phyloP scores from a whole-genome alignment of 2,888 invertebrate species.

The Subacronicta megacephala region DNA sequence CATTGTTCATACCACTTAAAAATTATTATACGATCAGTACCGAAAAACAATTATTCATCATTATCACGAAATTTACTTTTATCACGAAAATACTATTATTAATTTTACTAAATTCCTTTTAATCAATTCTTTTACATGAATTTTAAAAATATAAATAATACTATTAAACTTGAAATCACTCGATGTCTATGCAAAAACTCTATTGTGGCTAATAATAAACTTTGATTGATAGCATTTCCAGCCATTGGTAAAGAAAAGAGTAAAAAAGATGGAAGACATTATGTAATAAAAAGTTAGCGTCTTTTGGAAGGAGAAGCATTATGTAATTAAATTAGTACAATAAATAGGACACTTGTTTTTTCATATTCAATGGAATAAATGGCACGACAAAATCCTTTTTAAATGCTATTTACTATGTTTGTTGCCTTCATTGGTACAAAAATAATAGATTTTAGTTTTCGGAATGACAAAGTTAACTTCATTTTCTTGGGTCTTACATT shows the following conservation, averaged over 20 bases:
- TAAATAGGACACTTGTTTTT: constrained; percentile 36
- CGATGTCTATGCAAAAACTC: constrained; percentile 61
- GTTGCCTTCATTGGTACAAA: constrained; percentile 58
- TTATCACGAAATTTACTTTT: constrained; percentile 88
- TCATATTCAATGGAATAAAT: constrained; percentile 60
- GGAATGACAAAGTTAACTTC: constrained; percentile 73
- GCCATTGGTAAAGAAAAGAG: constrained; percentile 59
- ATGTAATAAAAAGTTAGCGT: constrained; percentile 64
- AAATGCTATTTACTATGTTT: constrained; percentile 61
- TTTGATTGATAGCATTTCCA: constrained; percentile 61
- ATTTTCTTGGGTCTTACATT: constrained; percentile 64
- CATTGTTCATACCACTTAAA: constrained; percentile 88
- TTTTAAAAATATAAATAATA: constrained; percentile 61
- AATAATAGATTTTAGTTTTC: constrained; percentile 62
- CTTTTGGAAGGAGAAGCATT: constrained; percentile 54
- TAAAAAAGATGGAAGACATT: constrained; percentile 77
- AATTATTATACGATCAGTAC: constrained; percentile 87
- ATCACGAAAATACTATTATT: constrained; percentile 88
- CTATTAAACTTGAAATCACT: constrained; percentile 57
- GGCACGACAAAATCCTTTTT: constrained; percentile 58
- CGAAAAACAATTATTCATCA: constrained; percentile 85
- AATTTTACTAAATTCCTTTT: constrained; percentile 86
- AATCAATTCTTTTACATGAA: constrained; percentile 77
- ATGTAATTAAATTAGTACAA: constrained; percentile 44
- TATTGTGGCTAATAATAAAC: constrained; percentile 63